These are phyloP conservation scores for Mimas tiliae DNA, from an alignment of 2,888 invertebrate genomes.

Conservation along the genomic window DNA sequence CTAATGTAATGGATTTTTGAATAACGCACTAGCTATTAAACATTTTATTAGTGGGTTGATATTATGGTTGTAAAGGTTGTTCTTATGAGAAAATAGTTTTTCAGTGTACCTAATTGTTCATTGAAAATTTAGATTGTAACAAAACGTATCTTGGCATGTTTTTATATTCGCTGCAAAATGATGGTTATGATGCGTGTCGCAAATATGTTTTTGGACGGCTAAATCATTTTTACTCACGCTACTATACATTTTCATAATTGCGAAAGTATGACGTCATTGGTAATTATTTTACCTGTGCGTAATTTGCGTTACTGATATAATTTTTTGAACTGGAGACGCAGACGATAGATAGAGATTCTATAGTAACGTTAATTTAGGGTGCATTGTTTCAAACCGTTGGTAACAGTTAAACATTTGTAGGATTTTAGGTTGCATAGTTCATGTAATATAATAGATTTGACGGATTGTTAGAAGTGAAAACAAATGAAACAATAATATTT, in stretches of 20 bases:
- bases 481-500: too few species aligned
- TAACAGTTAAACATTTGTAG: too few species aligned
- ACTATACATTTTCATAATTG: slow-evolving; percentile 19
- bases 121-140: neutral
- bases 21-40: neutral
- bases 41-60: slow-evolving; percentile 5
- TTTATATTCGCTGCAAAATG: slow-evolving; percentile 1
- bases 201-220: neutral
- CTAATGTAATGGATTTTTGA: slow-evolving; percentile 20
- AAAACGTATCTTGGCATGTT: neutral
- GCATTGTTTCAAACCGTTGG: too few species aligned
- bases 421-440: too few species aligned
- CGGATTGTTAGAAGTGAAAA: too few species aligned
- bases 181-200: neutral
- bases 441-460: too few species aligned
- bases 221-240: slow-evolving; percentile 19
- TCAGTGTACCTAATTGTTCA: neutral
- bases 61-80: neutral
- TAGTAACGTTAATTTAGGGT: neutral
- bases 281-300: neutral
- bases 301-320: neutral
- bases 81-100: neutral
- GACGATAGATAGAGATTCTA: neutral
- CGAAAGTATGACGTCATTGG: slow-evolving; percentile 7
- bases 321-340: neutral